Evolutionary conservation across 2,797 vertebrate species (phyloP).

Genomic region (Sebastes cheni): DNA sequence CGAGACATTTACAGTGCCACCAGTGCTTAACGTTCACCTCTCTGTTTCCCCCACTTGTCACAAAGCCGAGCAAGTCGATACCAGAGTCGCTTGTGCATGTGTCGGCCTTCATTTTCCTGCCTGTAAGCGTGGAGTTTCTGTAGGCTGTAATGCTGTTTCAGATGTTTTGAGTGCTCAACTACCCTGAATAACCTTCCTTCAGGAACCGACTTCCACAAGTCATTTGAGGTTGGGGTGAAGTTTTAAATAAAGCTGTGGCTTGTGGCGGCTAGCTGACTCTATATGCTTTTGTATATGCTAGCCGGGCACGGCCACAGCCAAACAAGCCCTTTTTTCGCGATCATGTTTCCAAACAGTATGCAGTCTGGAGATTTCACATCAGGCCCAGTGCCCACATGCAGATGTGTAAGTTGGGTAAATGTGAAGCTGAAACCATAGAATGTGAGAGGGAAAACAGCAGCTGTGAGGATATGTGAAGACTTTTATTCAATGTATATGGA

Average conservation of each 20-base stretch:
- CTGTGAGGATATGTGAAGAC: constrained; percentile 1
- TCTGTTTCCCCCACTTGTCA: constrained; percentile 13
- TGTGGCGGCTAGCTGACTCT: constrained; percentile 52
- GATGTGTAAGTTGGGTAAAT: constrained; percentile 33
- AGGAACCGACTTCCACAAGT: constrained; percentile 50
- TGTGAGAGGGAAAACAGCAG: constrained; percentile 28
- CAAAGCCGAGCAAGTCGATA: constrained; percentile 27
- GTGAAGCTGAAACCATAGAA: constrained; percentile 20
- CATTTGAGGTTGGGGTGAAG: constrained; percentile 54
- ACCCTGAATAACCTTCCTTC: constrained; percentile 59
- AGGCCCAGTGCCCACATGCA: constrained; percentile 7
- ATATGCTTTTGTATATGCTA: constrained; percentile 49
- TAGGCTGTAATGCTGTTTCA: constrained; percentile 38
- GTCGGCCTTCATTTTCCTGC: constrained; percentile 29
- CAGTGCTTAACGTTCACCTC: constrained; percentile 38
- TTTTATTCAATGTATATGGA: background rate
- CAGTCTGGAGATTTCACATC: constrained; percentile 15
- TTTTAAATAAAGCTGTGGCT: constrained; percentile 68
- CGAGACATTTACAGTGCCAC: constrained; percentile 18
- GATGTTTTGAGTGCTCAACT: constrained; percentile 39
- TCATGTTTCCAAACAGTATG: constrained; percentile 57
- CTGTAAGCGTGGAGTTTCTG: constrained; percentile 40
- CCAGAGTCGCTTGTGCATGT: constrained; percentile 7
- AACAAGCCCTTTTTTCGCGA: constrained; percentile 23
- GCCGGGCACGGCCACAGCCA: constrained; percentile 16